Base-by-base conservation (phyloP, 2,888 invertebrate species). In the Drosophila atripex region DNA sequence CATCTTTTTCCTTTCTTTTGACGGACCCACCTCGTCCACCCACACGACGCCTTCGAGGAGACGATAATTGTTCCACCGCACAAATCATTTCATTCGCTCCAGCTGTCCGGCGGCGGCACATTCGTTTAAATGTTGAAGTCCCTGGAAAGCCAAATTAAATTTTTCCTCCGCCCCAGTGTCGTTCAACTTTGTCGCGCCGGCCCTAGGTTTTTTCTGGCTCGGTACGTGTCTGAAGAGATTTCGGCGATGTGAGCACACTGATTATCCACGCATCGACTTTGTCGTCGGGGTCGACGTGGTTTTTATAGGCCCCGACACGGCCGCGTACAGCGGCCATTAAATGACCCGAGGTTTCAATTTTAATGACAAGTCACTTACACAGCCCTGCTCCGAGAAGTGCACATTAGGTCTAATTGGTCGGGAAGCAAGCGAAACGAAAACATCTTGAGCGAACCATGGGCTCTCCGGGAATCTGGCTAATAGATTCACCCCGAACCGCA, bases 281-380 rank as follows among this genome's bases (percentile, higher is more conserved):
- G 61, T 32, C 58, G 46, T 25, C 14, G 25, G 47, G 25, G 32
- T 25, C 38, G 38, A 53, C 50, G 41, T 30, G 32, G 23, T 56
- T 71, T 77, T 71, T 79, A 75, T 77, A 65, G 53, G 28, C 47
- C 39, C 53, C 55, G 64, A 61, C 63, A 58, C 45, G 46, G 63
- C 28, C 66, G 75, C 66, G 75, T 70, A 38, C 41, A 57, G 54
- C 52, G 53, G 60, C 65, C 68, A 77, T 80, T 77, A 82, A 86
- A 80, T 80, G 87, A 78, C 78, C 87, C 59, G 49, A 74, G 72
- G 80, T 76, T 80, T 83, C 70, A 83, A 86, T 76, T 84, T 80
- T 78, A 86, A 86, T 82, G 80, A 84, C 85, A 82, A 76, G 78
- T 86, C 84, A 76, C 86, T 84, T 86, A 35, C 35, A 35, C 35